Evolutionary conservation across 2,113 vertebrate species (phyloP), one percentile per base, ranked within the genome.

Genomic region (Lophius piscatorius): DNA sequence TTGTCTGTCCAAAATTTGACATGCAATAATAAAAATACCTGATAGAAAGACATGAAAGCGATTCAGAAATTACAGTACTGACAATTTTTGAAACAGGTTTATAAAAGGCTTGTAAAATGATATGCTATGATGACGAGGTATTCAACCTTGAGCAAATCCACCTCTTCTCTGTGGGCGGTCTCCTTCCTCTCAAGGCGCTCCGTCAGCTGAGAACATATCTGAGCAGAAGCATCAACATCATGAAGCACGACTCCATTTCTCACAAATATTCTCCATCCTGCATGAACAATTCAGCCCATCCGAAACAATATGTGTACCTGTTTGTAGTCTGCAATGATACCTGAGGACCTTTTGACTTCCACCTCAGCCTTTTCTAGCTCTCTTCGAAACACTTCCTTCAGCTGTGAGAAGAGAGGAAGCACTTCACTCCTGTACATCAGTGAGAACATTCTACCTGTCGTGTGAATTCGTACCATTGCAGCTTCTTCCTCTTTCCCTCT

Each of bases 171-270:
- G 85, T 92, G 94, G 58, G 92, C 89, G 0, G 88, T 85, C 60
- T 95, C 92, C 69, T 97, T 94, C 59, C 87, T 92, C 74, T 98
- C 96, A 84, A 97, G 91, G 41, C 95, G 91, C 34, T 88, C 88
- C 4, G 94, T 95, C 82, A 98, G 78, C 82, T 98, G 95, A 71
- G 94, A 94, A 83, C 96, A 98, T 77, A 98, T 97, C 95, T 98
- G 82, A 78, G 85, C 72, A 18, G 82, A 20, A 78, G 49, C 60
- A 60, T 38, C 39, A 60, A 26, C 51, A 35, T 69, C 26, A 63
- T 16, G 12, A 7, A 40, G 6, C 16, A 26, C 14, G 2, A 2
- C 3, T 9, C 20, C 2, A 17, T 29, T 12, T 18, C 44, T 39
- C 26, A 39, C 28, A 33, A 5, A 36, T 22, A 21, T 9, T 6